These are phyloP conservation scores for Pollenia angustigena DNA, from an alignment of 2,888 invertebrate genomes.

Conservation along the genomic window DNA sequence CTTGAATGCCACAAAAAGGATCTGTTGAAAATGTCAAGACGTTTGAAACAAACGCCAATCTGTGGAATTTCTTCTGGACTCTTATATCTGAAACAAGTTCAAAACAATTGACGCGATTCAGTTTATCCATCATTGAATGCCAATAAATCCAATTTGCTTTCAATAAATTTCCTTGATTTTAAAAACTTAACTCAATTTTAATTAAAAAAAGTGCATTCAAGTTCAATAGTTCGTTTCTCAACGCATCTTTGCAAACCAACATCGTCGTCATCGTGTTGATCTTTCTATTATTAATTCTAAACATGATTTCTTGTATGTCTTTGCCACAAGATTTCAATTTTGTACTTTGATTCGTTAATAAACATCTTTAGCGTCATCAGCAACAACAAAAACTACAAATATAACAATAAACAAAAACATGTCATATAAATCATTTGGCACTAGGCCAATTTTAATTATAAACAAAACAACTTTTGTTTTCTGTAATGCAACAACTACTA, in stretches of 20 bases:
- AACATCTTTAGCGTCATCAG: conserved; percentile 29
- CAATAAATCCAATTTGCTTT: too few relatives aligned
- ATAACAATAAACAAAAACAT: conserved; percentile 4
- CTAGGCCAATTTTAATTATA: conserved; percentile 59
- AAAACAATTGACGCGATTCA: too few relatives aligned
- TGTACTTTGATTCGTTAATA: conserved; percentile 33
- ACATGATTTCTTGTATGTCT: conserved; percentile 30
- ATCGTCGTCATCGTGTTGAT: conserved; percentile 7
- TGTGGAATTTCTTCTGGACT: too few relatives aligned
- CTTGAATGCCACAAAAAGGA: too few relatives aligned
- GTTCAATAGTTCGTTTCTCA: conserved; percentile 27
- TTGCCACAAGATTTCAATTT: conserved; percentile 28
- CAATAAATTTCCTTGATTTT: background rate
- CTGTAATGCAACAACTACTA: conserved; percentile 36
- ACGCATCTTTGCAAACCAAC: conserved; percentile 30
- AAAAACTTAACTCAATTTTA: conserved; percentile 2
- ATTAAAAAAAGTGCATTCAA: conserved; percentile 1
- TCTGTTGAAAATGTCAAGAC: too few relatives aligned
- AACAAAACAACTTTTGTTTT: conserved; percentile 21
- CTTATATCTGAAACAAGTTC: too few relatives aligned
- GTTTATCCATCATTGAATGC: too few relatives aligned
- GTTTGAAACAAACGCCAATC: too few relatives aligned
- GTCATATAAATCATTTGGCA: conserved; percentile 66
- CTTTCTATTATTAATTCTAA: conserved; percentile 27
- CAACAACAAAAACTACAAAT: background rate